Evolutionary conservation across 2,113 vertebrate species (phyloP), one percentile per base, ranked within the genome.

Genomic region (Condylura cristata): DNA sequence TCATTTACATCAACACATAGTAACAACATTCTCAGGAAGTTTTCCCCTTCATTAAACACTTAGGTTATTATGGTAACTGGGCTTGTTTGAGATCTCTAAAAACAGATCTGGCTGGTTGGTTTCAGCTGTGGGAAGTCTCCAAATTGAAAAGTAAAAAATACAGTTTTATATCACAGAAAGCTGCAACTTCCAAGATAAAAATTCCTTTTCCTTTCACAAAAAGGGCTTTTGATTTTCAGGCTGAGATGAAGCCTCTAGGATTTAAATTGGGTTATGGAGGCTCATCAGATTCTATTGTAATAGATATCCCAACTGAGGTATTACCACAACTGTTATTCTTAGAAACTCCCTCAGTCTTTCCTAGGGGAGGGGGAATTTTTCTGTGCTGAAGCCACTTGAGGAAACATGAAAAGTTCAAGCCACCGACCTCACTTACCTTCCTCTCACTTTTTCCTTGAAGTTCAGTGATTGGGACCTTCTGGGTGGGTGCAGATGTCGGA

Each of bases 61-160:
- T 91, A 81, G 46, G 86, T 98, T 98, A 96, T 97, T 97, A 97
- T 95, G 91, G 96, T 86, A 97, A 97, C 92, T 68, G 79, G 12
- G 84, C 39, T 96, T 96, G 95, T 3, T 89, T 91, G 89, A 97
- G 93, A 86, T 92, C 81, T 95, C 44, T 90, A 46, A 93, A 82
- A 63, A 91, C 76, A 94, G 74, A 85, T 51, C 72, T 53, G 46
- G 84, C 89, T 96, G 65, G 37, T 65, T 96, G 90, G 65, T 90
- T 68, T 92, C 84, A 76, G 71, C 58, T 93, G 34, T 48, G 74
- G 89, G 46, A 97, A 90, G 46, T 96, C 95, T 87, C 97, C 71
- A 46, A 93, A 81, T 76, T 81, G 91, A 96, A 82, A 96, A 93
- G 39, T 76, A 65, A 20, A 95, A 56, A 39, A 63, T 68, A 90